Base-by-base conservation (phyloP, 2,888 invertebrate species). In the Apamea monoglypha region DNA sequence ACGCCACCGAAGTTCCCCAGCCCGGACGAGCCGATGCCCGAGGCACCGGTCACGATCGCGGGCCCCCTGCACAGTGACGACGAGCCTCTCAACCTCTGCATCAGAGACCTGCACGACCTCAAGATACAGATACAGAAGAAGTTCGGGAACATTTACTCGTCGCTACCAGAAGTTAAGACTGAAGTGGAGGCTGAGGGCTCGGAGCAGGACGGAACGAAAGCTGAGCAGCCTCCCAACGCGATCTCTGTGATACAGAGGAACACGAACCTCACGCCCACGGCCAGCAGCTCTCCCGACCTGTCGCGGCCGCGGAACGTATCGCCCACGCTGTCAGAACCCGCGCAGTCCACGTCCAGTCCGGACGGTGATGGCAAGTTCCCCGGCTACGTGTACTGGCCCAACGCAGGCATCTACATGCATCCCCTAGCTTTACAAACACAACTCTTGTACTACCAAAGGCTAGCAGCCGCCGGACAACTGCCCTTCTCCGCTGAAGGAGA, bases 51-150 rank as follows among this genome's bases (percentile, higher is more conserved):
- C 84, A 92, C 96, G 1, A 92, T 94, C 72, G 93, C 94, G 75
- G 92, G 94, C 36, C 94, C 93, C 29, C 74, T 96, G 89, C 94
- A 95, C 88, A 93, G 93, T 88, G 93, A 96, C 91, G 98, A 98
- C 73, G 98, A 98, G 91, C 99, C 99, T 0, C 95, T 99, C 10
- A 99, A 99, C 94, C 97, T 99, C 8, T 99, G 99, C 92, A 97
- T 99, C 79, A 96, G 98, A 74, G 99, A 99, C 91, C 97, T 98
- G 72, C 98, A 97, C 89, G 98, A 98, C 84, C 93, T 98, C 44
- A 98, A 98, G 90, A 97, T 98, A 86, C 97, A 98, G 86, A 96
- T 98, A 59, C 95, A 97, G 74, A 96, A 97, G 89, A 97, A 97
- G 85, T 97, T 97, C 83, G 97, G 97, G 0, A 97, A 98, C 91